Base-by-base conservation (phyloP, 2,797 vertebrate species). In the Loriculus beryllinus region DNA sequence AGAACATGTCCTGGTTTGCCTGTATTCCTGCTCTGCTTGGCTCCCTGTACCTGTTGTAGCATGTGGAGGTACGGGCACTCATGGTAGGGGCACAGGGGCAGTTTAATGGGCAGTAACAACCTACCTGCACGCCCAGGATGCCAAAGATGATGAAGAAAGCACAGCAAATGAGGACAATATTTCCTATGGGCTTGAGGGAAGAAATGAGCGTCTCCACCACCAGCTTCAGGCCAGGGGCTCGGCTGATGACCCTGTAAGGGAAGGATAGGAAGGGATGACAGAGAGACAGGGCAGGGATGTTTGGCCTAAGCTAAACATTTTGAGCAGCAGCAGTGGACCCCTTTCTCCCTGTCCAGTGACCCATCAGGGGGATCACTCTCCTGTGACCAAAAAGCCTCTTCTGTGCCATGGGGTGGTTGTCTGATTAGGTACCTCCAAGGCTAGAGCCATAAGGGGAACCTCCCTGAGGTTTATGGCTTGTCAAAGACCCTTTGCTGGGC, bases 81-180 rank as follows among this genome's bases (percentile, higher is more conserved):
- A 0, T 49, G 45, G 21, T 26, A 23, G 29, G 39, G 7, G 4
- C 31, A 48, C 5, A 6, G 31, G 29, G 19, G 12, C 11, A 43
- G 8, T 79, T 80, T 78, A 56, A 57, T 14, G 37, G 48, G 54
- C 25, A 82, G 40, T 56, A 71, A 35, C 33, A 91, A 78, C 88
- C 52, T 97, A 99, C 99, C 99, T 99, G 99, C 8, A 99, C 99
- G 14, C 99, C 99, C 43, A 99, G 98, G 95, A 99, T 99, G 81
- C 99, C 99, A 25, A 99, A 99, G 97, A 99, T 99, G 92, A 99
- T 99, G 96, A 99, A 99, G 97, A 99, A 99, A 81, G 99, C 99
- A 12, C 99, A 99, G 96, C 99, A 99, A 97, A 99, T 99, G 90
- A 99, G 98, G 31, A 99, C 99, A 1, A 99, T 99, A 95, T 99